Evolutionary conservation across 1,140 invertebrate species (phyloP).

Genomic region (Euura lappo): DNA sequence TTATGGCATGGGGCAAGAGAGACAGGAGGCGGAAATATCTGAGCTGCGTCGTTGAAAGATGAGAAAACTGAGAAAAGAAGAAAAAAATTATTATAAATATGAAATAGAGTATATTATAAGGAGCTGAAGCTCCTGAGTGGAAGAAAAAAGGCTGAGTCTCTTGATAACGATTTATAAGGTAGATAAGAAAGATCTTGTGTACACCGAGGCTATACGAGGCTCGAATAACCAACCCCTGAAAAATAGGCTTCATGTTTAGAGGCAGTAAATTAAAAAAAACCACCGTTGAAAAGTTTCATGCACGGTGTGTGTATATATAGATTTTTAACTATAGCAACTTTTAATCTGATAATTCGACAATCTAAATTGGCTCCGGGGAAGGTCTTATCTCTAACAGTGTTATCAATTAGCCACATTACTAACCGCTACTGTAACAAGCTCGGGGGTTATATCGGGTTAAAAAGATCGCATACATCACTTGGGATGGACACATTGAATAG

Average conservation of each 20-base stretch:
- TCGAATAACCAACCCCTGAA: not conserved
- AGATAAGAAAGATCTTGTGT: too few relatives aligned
- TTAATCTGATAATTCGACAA: conserved; percentile 16
- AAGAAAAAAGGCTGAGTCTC: too few relatives aligned
- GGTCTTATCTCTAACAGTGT: conserved; percentile 39
- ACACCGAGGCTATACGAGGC: too few relatives aligned
- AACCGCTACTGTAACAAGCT: too few relatives aligned
- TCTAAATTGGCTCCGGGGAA: conserved; percentile 42
- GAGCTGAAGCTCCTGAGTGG: too few relatives aligned
- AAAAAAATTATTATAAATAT: not conserved
- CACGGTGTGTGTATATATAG: conserved; percentile 18
- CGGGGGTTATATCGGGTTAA: too few relatives aligned
- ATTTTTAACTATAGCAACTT: conserved; percentile 31
- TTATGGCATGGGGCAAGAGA: not conserved
- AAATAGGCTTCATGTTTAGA: conserved; percentile 10
- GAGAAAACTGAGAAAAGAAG: not conserved
- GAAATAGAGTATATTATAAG: too few relatives aligned
- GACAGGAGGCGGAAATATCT: not conserved
- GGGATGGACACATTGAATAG: too few relatives aligned
- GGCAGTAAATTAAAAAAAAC: conserved; percentile 7
- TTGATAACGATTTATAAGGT: too few relatives aligned
- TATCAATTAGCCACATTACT: conserved; percentile 39
- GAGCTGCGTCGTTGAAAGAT: not conserved
- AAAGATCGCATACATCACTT: too few relatives aligned
- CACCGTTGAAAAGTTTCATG: conserved; percentile 2